Percentiles rank a stretch among this genome's conserved stretches.
These are phyloP conservation scores for Balaeniceps rex DNA, from an alignment of 2,113 vertebrate species.

Conservation along the genomic window DNA sequence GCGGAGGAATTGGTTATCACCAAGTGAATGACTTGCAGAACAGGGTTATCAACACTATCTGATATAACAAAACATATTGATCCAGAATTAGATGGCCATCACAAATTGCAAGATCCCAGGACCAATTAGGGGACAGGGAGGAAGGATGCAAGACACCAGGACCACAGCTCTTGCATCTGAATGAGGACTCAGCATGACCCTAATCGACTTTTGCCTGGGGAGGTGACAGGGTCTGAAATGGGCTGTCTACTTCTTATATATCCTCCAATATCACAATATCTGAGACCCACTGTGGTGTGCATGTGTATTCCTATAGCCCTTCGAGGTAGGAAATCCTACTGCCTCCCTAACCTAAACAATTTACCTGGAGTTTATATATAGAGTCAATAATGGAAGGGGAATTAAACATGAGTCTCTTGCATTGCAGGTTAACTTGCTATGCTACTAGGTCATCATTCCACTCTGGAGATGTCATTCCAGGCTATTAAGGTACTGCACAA, in stretches of 20 bases:
- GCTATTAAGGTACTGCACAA: background rate
- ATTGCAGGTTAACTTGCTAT: background rate
- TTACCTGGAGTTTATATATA: background rate
- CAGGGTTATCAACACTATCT: background rate
- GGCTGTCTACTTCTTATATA: background rate
- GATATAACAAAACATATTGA: background rate
- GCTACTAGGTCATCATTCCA: background rate
- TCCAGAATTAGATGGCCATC: background rate
- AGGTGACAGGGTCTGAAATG: background rate
- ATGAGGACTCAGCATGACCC: background rate
- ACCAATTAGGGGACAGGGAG: background rate
- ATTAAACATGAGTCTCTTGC: background rate
- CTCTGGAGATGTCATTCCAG: background rate
- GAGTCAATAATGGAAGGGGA: background rate
- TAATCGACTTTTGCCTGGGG: background rate
- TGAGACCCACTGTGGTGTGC: background rate
- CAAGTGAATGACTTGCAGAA: background rate
- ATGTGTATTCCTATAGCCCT: background rate
- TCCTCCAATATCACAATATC: background rate
- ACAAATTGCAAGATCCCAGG: background rate
- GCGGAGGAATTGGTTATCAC: background rate
- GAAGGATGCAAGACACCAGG: background rate
- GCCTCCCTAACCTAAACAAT: background rate
- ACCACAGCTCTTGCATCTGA: background rate
- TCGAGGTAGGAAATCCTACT: background rate